Conservation (phyloP, 1,140 invertebrate species). For the Ceratina australensis region DNA sequence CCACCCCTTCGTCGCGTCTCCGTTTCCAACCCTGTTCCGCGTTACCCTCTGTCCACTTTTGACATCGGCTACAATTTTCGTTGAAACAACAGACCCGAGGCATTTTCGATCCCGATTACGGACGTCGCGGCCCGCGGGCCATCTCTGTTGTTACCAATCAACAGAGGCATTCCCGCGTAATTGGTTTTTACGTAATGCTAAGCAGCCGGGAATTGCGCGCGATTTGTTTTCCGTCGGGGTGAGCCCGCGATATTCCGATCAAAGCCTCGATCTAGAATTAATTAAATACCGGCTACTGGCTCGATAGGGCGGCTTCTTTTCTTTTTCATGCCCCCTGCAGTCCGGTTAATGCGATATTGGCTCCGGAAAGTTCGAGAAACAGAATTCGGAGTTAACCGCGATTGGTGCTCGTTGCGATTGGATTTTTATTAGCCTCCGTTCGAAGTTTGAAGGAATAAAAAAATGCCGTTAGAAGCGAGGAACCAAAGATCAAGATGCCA, state of each 20-base stretch:
- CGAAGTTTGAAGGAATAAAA: neutral
- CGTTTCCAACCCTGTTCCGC: neutral
- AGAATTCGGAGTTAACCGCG: slow-evolving; percentile 7
- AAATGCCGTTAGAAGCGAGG: neutral
- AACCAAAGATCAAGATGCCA: too few relatives aligned
- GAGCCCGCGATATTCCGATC: slow-evolving; percentile 73
- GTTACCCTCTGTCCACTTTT: slow-evolving; percentile 50
- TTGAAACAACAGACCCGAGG: slow-evolving; percentile 65
- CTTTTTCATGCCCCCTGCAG: slow-evolving; percentile 10
- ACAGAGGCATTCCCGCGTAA: slow-evolving; percentile 70
- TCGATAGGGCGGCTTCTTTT: slow-evolving; percentile 51
- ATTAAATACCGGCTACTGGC: slow-evolving; percentile 65
- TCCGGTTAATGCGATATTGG: too few relatives aligned
- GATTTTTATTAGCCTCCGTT: neutral
- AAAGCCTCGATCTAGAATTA: slow-evolving; percentile 72
- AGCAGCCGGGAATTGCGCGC: slow-evolving; percentile 64
- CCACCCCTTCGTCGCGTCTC: slow-evolving; percentile 21
- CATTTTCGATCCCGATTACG: slow-evolving; percentile 59
- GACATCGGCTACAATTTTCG: slow-evolving; percentile 70
- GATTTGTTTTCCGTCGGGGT: slow-evolving; percentile 73
- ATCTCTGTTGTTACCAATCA: slow-evolving; percentile 63
- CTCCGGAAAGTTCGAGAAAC: neutral
- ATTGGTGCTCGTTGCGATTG: neutral
- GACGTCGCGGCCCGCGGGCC: slow-evolving; percentile 55
- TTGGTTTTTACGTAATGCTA: slow-evolving; percentile 76